A percentile compares a stretch with the other conserved stretches of the same genome.
Conservation (phyloP, 2,888 invertebrate species). For the Serrognathus titanus region DNA sequence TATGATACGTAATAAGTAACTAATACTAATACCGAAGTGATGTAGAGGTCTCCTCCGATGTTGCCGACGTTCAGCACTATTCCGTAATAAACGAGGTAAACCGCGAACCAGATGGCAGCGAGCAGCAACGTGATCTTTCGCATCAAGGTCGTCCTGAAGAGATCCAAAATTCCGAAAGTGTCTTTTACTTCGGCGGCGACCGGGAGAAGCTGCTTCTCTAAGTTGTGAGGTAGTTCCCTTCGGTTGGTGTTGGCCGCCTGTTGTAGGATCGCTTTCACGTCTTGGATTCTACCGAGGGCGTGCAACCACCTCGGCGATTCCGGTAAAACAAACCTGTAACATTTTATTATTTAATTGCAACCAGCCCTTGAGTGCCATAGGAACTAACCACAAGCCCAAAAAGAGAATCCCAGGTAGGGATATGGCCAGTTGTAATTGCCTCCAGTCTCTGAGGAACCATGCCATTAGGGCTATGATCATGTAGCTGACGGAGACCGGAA, state of each 20-base stretch:
- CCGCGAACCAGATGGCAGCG: constrained; percentile 72
- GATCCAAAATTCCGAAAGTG: constrained; percentile 57
- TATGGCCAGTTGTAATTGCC: constrained; percentile 67
- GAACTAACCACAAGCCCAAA: constrained; percentile 62
- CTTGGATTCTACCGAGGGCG: constrained; percentile 67
- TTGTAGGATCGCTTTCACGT: constrained; percentile 63
- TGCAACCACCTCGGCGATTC: constrained; percentile 78
- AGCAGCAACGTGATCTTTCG: constrained; percentile 67
- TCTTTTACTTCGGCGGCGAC: constrained; percentile 49
- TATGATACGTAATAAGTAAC: neutral
- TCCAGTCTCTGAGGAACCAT: constrained; percentile 68
- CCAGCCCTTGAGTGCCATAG: neutral
- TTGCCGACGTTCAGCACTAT: constrained; percentile 71
- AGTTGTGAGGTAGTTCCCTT: constrained; percentile 60
- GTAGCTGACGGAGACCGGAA: constrained; percentile 74
- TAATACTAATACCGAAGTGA: constrained; percentile 60
- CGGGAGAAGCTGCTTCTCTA: constrained; percentile 64
- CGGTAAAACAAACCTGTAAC: constrained; percentile 67
- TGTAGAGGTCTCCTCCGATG: constrained; percentile 71
- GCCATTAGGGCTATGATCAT: constrained; percentile 71
- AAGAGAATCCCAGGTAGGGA: constrained; percentile 70
- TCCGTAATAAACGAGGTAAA: constrained; percentile 76
- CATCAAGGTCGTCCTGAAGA: constrained; percentile 63
- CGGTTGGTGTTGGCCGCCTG: constrained; percentile 66
- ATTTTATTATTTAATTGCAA: neutral